Conservation (phyloP, 2,113 vertebrate species). For the Coryphaenoides rupestris region DNA sequence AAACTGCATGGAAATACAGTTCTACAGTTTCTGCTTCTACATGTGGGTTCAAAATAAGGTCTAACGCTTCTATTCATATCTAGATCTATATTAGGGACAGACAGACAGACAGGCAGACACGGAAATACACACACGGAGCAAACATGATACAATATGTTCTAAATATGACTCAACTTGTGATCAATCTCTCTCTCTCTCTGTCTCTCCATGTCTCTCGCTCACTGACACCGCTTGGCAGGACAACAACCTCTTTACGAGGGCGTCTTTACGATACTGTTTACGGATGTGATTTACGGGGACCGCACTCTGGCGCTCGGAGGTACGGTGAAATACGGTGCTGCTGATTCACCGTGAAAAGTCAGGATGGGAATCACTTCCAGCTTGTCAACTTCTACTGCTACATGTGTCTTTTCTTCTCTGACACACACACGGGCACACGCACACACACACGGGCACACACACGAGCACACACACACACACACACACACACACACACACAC, state of each 20-base stretch:
- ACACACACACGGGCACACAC: no score
- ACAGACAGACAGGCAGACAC: background rate
- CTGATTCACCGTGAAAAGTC: constrained; percentile 23
- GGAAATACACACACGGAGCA: constrained; percentile 1
- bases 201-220: background rate
- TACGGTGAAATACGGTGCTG: constrained; percentile 46
- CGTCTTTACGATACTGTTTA: constrained; percentile 56
- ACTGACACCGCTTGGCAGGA: constrained; percentile 18
- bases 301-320: constrained; percentile 4
- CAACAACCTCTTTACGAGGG: constrained; percentile 35
- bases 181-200: background rate
- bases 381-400: constrained; percentile 24
- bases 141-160: constrained; percentile 30
- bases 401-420: no score
- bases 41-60: no score
- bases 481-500: constrained; percentile 17
- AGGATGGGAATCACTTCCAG: constrained; percentile 49
- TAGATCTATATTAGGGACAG: no score
- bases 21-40: constrained; percentile 21
- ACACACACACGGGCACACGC: no score
- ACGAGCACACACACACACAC: constrained; percentile 1
- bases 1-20: background rate
- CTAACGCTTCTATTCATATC: no score
- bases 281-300: constrained; percentile 53
- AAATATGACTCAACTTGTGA: background rate